Conservation (phyloP, 2,888 invertebrate species). For the Caenorhabditis becei region DNA sequence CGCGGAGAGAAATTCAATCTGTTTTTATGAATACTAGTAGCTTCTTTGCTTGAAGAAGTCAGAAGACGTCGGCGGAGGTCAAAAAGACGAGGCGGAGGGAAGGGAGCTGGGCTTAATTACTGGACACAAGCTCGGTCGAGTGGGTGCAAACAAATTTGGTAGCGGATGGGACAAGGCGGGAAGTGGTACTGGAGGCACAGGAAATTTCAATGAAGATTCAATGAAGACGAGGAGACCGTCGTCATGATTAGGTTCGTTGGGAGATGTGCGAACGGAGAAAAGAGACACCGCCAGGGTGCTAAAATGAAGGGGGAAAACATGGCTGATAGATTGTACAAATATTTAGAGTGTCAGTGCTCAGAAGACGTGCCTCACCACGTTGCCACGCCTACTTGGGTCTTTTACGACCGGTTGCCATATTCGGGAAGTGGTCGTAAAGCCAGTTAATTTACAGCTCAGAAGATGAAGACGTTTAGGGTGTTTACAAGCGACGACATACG, state of each 20-base stretch:
- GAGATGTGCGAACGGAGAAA: constrained; percentile 15
- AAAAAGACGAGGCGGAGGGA: constrained; percentile 9
- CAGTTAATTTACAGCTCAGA: constrained; percentile 48
- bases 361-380: constrained; percentile 3
- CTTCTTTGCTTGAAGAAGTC: constrained; percentile 43
- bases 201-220: constrained; percentile 59
- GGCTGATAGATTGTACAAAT: constrained; percentile 30
- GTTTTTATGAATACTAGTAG: constrained; percentile 45
- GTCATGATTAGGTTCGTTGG: constrained; percentile 55
- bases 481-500: constrained; percentile 55
- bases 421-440: constrained; percentile 54
- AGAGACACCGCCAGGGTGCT: constrained; percentile 18
- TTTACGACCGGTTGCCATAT: constrained; percentile 36
- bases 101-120: constrained; percentile 41
- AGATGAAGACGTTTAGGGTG: constrained; percentile 51
- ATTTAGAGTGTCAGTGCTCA: constrained; percentile 31
- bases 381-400: background rate
- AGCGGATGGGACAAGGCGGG: constrained; percentile 3
- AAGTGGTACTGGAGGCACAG: constrained; percentile 48
- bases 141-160: constrained; percentile 54
- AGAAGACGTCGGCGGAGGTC: constrained; percentile 28
- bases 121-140: constrained; percentile 45
- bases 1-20: constrained; percentile 47
- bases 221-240: constrained; percentile 11
- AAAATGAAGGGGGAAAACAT: constrained; percentile 17